Percentiles rank a stretch among this genome's conserved stretches.
Conservation (phyloP, 2,888 invertebrate species). For the Drosophila sordidapex region DNA sequence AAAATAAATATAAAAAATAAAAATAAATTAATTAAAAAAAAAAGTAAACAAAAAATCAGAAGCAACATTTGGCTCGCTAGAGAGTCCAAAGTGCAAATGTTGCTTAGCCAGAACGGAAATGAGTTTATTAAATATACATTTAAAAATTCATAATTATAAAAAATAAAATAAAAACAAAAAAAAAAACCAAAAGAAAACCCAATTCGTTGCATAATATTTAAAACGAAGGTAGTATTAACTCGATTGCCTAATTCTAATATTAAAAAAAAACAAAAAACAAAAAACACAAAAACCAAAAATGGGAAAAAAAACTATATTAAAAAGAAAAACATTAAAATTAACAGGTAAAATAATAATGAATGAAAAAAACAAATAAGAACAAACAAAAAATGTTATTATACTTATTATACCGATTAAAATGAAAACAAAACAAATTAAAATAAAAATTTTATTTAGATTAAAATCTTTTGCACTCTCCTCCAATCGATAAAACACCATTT, state of each 20-base stretch:
- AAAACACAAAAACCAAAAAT: slow-evolving; percentile 63
- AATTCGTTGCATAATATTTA: slow-evolving; percentile 82
- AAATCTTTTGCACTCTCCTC: slow-evolving; percentile 57
- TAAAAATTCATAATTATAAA: slow-evolving; percentile 66
- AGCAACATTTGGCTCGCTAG: slow-evolving; percentile 59
- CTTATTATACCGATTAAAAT: slow-evolving; percentile 83
- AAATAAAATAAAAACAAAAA: slow-evolving; percentile 44
- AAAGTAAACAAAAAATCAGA: slow-evolving; percentile 39
- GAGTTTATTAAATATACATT: slow-evolving; percentile 81
- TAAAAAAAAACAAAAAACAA: slow-evolving; percentile 53
- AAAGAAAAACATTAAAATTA: slow-evolving; percentile 74
- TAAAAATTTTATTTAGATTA: slow-evolving; percentile 84
- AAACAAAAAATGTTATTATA: slow-evolving; percentile 83
- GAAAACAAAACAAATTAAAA: slow-evolving; percentile 82
- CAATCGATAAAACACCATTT: slow-evolving; percentile 15
- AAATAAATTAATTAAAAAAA: slow-evolving; percentile 36
- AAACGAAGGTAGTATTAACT: slow-evolving; percentile 82
- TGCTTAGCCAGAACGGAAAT: slow-evolving; percentile 79
- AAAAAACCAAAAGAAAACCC: slow-evolving; percentile 43
- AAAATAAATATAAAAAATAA: slow-evolving; percentile 46
- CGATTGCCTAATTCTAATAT: slow-evolving; percentile 84
- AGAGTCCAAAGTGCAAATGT: slow-evolving; percentile 49
- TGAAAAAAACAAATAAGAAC: slow-evolving; percentile 72
- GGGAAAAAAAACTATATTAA: slow-evolving; percentile 61
- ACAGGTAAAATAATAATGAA: slow-evolving; percentile 76